Conservation (phyloP, 1,140 invertebrate species). For the Elysia chlorotica region DNA sequence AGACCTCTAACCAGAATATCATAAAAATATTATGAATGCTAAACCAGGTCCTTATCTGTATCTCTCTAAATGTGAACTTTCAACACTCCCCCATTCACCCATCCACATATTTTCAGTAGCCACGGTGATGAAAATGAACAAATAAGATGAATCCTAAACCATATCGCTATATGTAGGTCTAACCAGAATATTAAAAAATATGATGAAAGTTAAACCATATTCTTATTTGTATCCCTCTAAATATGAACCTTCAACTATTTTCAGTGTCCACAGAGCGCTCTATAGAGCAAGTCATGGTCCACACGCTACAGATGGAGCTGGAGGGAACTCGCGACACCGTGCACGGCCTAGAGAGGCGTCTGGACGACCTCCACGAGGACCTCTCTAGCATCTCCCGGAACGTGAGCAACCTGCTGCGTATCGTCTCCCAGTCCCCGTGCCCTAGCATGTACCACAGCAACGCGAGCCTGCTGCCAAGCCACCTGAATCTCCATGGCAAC, state of each 20-base stretch:
- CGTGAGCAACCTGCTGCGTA: conserved; percentile 13
- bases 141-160: no score
- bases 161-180: no score
- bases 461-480: neutral
- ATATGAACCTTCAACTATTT: neutral
- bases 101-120: no score
- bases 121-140: no score
- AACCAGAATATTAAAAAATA: no score
- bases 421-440: conserved; percentile 7
- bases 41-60: neutral
- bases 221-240: neutral
- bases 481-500: conserved; percentile 13
- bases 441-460: neutral
- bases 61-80: neutral
- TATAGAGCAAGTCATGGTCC: conserved; percentile 26
- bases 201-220: no score
- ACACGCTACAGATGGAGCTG: conserved; percentile 32
- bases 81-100: neutral
- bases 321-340: conserved; percentile 28
- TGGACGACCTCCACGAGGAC: conserved; percentile 27
- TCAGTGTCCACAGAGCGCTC: conserved; percentile 14
- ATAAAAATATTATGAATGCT: neutral
- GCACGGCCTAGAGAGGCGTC: conserved; percentile 25
- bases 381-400: conserved; percentile 18
- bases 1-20: no score